A percentile compares a stretch with the other conserved stretches of the same genome.
Conservation (phyloP, 1,140 invertebrate species). For the Drosophila melanica region DNA sequence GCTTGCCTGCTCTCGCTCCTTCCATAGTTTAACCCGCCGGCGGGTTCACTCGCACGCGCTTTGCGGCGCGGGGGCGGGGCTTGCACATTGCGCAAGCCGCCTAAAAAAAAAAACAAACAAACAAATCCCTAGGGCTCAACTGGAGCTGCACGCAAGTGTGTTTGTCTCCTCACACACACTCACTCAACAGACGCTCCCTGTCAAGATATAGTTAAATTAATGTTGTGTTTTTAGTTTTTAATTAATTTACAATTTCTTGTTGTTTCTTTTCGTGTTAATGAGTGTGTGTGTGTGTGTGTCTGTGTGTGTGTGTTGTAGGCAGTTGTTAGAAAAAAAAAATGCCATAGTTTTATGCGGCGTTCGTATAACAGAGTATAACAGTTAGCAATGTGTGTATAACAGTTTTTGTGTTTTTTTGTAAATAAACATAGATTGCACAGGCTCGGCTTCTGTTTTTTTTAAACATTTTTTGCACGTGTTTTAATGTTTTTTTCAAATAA, state of each 20-base stretch:
- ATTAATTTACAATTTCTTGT: constrained; percentile 50
- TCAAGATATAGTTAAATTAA: constrained; percentile 13
- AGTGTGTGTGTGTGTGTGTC: not conserved
- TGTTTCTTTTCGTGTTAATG: constrained; percentile 15
- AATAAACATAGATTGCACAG: constrained; percentile 19
- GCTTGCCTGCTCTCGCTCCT: constrained; percentile 22
- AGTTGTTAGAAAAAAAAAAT: constrained; percentile 57
- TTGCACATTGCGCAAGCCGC: constrained; percentile 60
- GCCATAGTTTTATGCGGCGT: constrained; percentile 39
- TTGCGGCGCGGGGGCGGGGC: constrained; percentile 51
- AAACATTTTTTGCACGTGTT: not conserved
- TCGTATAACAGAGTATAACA: constrained; percentile 54
- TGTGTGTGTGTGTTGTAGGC: constrained; percentile 19
- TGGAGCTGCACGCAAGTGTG: constrained; percentile 20
- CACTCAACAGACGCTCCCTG: constrained; percentile 6
- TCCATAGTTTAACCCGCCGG: constrained; percentile 65
- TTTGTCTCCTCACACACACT: constrained; percentile 9
- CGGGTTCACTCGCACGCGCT: constrained; percentile 59
- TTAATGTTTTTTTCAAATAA: constrained; percentile 36
- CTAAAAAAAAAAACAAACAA: constrained; percentile 29
- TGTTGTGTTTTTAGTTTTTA: not conserved
- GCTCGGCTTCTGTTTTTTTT: too few relatives aligned
- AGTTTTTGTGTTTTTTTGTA: not conserved
- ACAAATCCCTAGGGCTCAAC: constrained; percentile 2
- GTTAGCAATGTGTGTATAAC: constrained; percentile 40